phyloP scores from a whole-genome alignment of 2,888 invertebrate genomes.

The Caenorhabditis afra region DNA sequence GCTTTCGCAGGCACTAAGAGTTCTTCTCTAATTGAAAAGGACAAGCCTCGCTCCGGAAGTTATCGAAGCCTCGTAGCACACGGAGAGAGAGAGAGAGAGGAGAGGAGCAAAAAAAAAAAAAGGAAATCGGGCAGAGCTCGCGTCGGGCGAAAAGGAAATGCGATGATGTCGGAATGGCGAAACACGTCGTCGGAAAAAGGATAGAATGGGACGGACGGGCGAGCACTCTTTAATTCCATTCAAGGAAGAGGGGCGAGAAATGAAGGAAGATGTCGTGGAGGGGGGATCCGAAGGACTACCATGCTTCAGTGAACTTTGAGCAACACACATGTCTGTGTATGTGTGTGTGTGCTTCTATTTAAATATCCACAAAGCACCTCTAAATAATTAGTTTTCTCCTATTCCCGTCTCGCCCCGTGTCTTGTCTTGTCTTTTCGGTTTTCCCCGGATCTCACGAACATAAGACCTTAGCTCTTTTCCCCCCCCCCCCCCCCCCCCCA shows the following conservation, averaged over 20 bases:
- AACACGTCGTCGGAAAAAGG: background rate
- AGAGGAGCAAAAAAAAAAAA: background rate
- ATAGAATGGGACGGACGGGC: constrained; percentile 18
- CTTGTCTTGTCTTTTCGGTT: background rate
- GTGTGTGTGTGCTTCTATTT: constrained; percentile 46
- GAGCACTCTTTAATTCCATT: constrained; percentile 48
- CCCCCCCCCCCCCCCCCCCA: too few relatives aligned
- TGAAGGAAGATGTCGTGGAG: too few relatives aligned
- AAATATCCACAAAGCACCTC: constrained; percentile 37
- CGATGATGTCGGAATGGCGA: constrained; percentile 34
- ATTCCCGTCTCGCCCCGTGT: background rate
- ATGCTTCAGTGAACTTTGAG: constrained; percentile 52
- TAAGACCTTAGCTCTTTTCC: background rate
- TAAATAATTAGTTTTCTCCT: constrained; percentile 47
- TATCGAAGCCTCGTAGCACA: too few relatives aligned
- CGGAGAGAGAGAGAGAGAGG: background rate
- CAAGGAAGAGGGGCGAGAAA: constrained; percentile 10
- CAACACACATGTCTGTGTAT: constrained; percentile 11
- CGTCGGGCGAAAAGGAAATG: constrained; percentile 16
- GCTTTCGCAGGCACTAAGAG: background rate
- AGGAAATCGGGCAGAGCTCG: constrained; percentile 4
- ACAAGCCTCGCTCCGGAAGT: constrained; percentile 9
- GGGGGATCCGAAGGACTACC: constrained; percentile 48
- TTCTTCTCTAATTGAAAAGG: background rate
- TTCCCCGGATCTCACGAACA: constrained; percentile 15